Base-by-base conservation (phyloP, 2,888 invertebrate genomes). In the Hololepta plana region DNA sequence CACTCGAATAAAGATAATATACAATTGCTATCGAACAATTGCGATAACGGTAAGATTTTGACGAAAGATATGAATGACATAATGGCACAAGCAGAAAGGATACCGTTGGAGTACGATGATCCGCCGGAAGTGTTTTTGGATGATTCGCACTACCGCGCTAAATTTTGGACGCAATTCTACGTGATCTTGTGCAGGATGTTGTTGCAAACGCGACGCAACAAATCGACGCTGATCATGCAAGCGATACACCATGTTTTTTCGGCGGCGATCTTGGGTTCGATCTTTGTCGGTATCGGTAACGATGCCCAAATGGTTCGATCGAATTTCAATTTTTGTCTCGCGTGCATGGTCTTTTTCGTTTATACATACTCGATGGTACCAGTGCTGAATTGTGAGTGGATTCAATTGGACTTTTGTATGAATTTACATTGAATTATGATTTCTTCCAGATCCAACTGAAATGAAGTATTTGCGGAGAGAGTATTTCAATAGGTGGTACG, bases 401-500 rank as follows among this genome's bases (percentile, higher is more conserved):
- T 9, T 22, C 6, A 6, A 17, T 17, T 7, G 17, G 7, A n/a
- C 17, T 7, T 7, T 17, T n/a, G 17, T 17, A 7, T 7, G 17
- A n/a, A 17, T 17, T 17, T 17, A 7, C n/a, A 7, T 17, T 17
- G n/a, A 7, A 7, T 7, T n/a, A 17, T 23, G 26, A 35, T 35
- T 35, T 24, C 23, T 50, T 53, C 32, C 49, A 72, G 72, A 68
- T 58, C 71, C 72, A 0, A 44, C 54, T 21, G 70, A 71, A 47
- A 57, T 71, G 2, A 56, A 64, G 32, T 39, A 69, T 37, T 45
- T 71, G 28, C 59, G 60, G 13, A 49, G 71, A 13, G 72, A 72
- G 44, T 70, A 69, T 42, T 71, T 70, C 48, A 72, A 72, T 40
- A 55, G 68, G 12, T 72, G 71, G 70, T 72, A 70, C 44, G 62